Percentiles rank a stretch among this genome's conserved stretches.
These are phyloP conservation scores for Eucidaris tribuloides DNA, from an alignment of 35 echinoderm and acorn worm species.

Conservation along the genomic window DNA sequence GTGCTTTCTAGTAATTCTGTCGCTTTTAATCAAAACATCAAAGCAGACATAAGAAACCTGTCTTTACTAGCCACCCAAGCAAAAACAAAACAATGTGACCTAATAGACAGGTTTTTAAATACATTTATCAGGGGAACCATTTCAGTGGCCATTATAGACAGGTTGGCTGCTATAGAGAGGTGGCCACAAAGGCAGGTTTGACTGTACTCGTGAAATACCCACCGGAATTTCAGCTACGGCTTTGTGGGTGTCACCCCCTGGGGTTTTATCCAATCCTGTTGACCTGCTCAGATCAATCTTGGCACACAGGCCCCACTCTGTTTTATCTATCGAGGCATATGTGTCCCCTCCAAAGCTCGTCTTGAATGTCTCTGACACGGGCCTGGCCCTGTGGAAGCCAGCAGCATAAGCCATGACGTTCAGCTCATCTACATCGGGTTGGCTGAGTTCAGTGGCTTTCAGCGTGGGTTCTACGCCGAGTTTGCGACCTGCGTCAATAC, in stretches of 20 bases:
- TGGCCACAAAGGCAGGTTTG: too few species aligned
- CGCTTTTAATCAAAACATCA: too few species aligned
- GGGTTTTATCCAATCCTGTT: conserved; percentile 12
- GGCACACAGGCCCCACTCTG: conserved; percentile 62
- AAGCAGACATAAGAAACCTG: too few species aligned
- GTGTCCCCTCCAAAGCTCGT: conserved; percentile 14
- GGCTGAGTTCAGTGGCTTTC: conserved; percentile 65
- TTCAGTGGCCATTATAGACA: too few species aligned
- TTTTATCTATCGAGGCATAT: neutral
- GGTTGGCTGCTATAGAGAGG: too few species aligned
- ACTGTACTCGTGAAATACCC: too few species aligned
- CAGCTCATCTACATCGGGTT: conserved; percentile 88
- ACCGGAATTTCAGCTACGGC: conserved; percentile 19
- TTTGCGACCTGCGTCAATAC: conserved; percentile 73
- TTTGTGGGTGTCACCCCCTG: neutral
- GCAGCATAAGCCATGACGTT: conserved; percentile 88
- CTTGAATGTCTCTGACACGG: conserved; percentile 1
- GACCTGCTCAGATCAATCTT: conserved; percentile 15
- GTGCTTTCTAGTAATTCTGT: too few species aligned
- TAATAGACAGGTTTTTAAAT: too few species aligned
- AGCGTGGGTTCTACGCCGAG: conserved; percentile 53
- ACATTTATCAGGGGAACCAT: too few species aligned
- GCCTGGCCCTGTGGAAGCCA: conserved; percentile 54
- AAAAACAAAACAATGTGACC: too few species aligned
- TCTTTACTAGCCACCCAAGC: too few species aligned